Conservation (phyloP, 2,888 invertebrate species). For the Drosophila nr. perissopoda region DNA sequence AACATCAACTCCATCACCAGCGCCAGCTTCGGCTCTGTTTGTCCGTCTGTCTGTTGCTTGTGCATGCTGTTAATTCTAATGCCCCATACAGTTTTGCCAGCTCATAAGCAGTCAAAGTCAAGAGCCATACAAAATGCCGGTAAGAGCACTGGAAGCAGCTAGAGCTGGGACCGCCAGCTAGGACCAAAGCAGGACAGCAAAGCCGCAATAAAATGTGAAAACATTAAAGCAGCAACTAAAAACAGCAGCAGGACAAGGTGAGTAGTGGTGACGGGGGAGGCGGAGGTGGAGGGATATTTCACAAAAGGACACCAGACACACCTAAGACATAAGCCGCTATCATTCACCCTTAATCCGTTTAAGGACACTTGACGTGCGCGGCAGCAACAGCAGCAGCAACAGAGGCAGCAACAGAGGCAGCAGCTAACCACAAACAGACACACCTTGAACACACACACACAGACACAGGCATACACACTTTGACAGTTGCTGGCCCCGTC, state of each 20-base stretch:
- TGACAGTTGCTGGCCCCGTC: not conserved
- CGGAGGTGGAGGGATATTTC: slow-evolving; percentile 46
- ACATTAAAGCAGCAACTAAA: slow-evolving; percentile 53
- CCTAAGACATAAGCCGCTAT: slow-evolving; percentile 81
- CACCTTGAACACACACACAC: slow-evolving; percentile 53
- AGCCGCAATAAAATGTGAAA: slow-evolving; percentile 71
- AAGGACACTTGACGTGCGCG: slow-evolving; percentile 78
- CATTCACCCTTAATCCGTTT: slow-evolving; percentile 81
- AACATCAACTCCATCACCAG: not conserved
- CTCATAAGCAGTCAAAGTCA: slow-evolving; percentile 53
- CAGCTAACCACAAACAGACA: slow-evolving; percentile 66
- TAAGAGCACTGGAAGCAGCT: slow-evolving; percentile 15
- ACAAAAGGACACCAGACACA: slow-evolving; percentile 75
- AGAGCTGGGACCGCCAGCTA: slow-evolving; percentile 9
- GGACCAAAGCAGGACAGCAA: slow-evolving; percentile 44
- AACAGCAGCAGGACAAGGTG: slow-evolving; percentile 7
- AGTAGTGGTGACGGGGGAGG: not conserved
- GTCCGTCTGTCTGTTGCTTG: not conserved
- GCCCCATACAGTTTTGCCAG: slow-evolving; percentile 37
- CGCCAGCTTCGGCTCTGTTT: not conserved
- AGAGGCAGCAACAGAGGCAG: slow-evolving; percentile 49
- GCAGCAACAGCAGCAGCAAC: slow-evolving; percentile 32
- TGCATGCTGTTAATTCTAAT: slow-evolving; percentile 21
- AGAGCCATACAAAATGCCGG: slow-evolving; percentile 42
- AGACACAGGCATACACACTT: not conserved